Evolutionary conservation across 2,888 invertebrate genomes (phyloP).

Genomic region (Torymus aiolomorphi): DNA sequence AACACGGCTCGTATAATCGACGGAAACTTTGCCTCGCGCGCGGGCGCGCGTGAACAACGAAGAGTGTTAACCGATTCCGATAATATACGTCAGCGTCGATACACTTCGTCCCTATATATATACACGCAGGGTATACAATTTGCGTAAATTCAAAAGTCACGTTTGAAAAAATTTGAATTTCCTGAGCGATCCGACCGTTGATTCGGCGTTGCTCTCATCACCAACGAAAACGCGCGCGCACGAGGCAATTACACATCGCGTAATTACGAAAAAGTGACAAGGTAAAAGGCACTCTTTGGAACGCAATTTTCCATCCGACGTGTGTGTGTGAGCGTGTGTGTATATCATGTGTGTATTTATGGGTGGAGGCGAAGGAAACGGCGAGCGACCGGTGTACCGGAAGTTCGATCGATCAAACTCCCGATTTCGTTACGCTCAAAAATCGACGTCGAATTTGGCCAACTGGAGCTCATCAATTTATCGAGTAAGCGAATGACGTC

Average conservation of each 20-base stretch:
- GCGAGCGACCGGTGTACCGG: conserved; percentile 18
- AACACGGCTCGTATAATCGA: conserved; percentile 9
- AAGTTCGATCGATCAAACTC: conserved; percentile 53
- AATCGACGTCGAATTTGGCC: conserved; percentile 27
- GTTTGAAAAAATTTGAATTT: conserved; percentile 21
- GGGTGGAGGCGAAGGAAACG: neutral
- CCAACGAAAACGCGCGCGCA: neutral
- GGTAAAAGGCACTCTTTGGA: conserved; percentile 48
- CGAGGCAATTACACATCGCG: conserved; percentile 6
- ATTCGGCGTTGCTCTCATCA: neutral
- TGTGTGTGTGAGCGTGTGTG: too few species aligned
- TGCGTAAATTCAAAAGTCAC: conserved; percentile 42
- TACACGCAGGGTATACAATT: neutral
- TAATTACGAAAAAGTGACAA: conserved; percentile 53
- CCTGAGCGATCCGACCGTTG: neutral
- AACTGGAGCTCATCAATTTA: conserved; percentile 29
- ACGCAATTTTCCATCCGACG: conserved; percentile 34
- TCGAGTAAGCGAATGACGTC: neutral
- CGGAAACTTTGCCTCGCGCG: neutral
- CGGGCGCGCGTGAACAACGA: neutral
- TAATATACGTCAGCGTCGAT: conserved; percentile 14
- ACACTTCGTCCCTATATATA: too few species aligned
- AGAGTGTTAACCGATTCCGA: conserved; percentile 10
- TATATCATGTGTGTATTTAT: neutral
- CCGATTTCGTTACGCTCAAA: conserved; percentile 38